phyloP scores from a whole-genome alignment of 2,888 invertebrate species.

The Cartodere bifasciata region DNA sequence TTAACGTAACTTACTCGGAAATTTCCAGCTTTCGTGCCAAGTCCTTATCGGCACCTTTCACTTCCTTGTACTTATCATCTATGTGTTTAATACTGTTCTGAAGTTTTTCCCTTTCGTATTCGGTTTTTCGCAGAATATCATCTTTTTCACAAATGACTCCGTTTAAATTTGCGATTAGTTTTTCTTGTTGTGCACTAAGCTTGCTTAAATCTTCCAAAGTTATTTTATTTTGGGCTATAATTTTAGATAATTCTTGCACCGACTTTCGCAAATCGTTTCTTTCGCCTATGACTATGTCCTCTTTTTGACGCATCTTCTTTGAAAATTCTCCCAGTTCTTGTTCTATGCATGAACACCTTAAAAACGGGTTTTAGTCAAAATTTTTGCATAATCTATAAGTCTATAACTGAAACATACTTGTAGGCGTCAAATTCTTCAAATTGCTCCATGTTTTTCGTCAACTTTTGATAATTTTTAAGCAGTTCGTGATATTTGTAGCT shows the following conservation, averaged over 20 bases:
- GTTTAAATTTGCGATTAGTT: slow-evolving; percentile 18
- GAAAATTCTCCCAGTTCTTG: slow-evolving; percentile 10
- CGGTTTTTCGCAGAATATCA: too few relatives aligned
- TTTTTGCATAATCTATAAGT: neutral
- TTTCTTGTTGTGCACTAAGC: slow-evolving; percentile 22
- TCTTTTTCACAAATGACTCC: too few relatives aligned
- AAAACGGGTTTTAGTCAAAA: neutral
- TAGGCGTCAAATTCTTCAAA: slow-evolving; percentile 10
- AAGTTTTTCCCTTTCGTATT: too few relatives aligned
- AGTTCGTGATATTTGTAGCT: slow-evolving; percentile 7
- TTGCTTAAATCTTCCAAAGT: slow-evolving; percentile 19
- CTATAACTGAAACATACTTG: too few relatives aligned
- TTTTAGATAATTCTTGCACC: slow-evolving; percentile 19
- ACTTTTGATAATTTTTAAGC: slow-evolving; percentile 4
- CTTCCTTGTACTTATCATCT: too few relatives aligned
- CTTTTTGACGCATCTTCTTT: slow-evolving; percentile 9
- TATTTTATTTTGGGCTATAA: slow-evolving; percentile 21
- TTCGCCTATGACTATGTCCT: slow-evolving; percentile 8
- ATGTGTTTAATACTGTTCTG: too few relatives aligned
- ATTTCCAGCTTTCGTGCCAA: too few relatives aligned
- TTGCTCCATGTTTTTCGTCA: slow-evolving; percentile 6
- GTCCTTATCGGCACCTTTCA: too few relatives aligned
- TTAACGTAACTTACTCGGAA: too few relatives aligned
- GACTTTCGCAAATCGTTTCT: slow-evolving; percentile 17
- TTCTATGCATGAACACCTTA: slow-evolving; percentile 9